Evolutionary conservation across 64 coral and sea anemone genomes (phyloP), one percentile per base, ranked within the genome.

Genomic region (Montipora sp.): DNA sequence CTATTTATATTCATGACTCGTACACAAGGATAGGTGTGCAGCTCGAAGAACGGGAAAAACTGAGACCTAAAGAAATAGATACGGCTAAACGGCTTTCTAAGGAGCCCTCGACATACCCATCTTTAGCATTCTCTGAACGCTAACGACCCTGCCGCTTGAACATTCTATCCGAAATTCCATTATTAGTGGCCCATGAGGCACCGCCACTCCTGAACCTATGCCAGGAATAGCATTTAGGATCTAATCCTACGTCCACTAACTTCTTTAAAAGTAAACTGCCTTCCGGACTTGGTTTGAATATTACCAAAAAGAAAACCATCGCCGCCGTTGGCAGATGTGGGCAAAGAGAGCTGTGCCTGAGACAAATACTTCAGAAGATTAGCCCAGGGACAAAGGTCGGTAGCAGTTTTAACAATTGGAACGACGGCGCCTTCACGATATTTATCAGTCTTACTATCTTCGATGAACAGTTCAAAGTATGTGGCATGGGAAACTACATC

Each of bases 131-230:
- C n/a, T 89, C 59, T 5, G 50, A 77, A 43, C 73, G 43, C 87
- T 75, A 89, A 79, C 76, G 27, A 27, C 88, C 77, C 12, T 90
- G 76, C 8, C 88, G 57, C 63, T 90, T 95, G 19, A 90, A 90
- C 24, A 90, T 57, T 67, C 81, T 82, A 70, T 94, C 93, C 15
- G 71, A 80, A 7, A 93, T 93, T 7, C 78, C 87, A 51, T 0
- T 24, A 84, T 91, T 91, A 18, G 89, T 82, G 3, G 93, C 75
- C 11, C 82, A 77, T 21, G 94, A 76, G 3, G 89, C 94, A 46
- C 89, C 94, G 47, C 94, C 94, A 1, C 49, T 60, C 48, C 88
- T 50, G 12, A 91, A 51, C 53, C 88, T 95, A 18, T 80, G 88
- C 78, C 78, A 80, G 50, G 71, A 73, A 73, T 24, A 73, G 20